phyloP scores from a whole-genome alignment of 2,888 invertebrate genomes.

The Eledona agricola region DNA sequence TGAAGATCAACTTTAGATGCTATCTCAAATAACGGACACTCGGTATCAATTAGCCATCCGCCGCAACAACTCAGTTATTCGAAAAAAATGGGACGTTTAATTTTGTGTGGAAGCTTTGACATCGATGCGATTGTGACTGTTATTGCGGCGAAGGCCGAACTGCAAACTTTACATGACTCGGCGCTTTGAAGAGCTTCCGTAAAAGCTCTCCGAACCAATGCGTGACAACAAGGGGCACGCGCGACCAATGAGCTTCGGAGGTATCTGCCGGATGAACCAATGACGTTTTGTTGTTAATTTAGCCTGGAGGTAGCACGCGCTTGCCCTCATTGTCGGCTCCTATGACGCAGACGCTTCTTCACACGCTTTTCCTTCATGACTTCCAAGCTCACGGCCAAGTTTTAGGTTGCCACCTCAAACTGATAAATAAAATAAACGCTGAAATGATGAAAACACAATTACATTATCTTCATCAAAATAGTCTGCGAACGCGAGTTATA shows the following conservation, averaged over 20 bases:
- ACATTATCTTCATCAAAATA: no score
- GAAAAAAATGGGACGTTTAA: no score
- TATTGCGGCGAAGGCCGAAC: constrained; percentile 15
- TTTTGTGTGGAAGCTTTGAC: no score
- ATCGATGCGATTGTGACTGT: constrained; percentile 3
- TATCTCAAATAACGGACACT: constrained; percentile 28
- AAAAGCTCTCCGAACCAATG: constrained; percentile 47
- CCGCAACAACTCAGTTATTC: no score
- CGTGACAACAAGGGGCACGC: constrained; percentile 52
- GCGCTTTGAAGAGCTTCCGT: constrained; percentile 40
- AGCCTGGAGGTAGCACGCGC: constrained; percentile 43
- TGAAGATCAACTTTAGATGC: constrained; percentile 19
- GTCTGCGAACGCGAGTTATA: no score
- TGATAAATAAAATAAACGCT: no score
- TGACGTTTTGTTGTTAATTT: constrained; percentile 42
- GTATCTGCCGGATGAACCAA: constrained; percentile 51
- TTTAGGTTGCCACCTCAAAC: no score
- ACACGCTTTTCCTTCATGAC: constrained; percentile 28
- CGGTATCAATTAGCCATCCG: constrained; percentile 25
- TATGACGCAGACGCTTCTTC: constrained; percentile 39
- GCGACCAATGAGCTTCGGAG: constrained; percentile 54
- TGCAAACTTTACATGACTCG: constrained; percentile 35
- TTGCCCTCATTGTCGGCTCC: constrained; percentile 34
- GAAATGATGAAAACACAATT: no score
- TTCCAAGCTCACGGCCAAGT: constrained; percentile 13